Evolutionary conservation across 1,140 invertebrate species (phyloP), one percentile per base, ranked within the genome.

Genomic region (Callitettix versicolor): DNA sequence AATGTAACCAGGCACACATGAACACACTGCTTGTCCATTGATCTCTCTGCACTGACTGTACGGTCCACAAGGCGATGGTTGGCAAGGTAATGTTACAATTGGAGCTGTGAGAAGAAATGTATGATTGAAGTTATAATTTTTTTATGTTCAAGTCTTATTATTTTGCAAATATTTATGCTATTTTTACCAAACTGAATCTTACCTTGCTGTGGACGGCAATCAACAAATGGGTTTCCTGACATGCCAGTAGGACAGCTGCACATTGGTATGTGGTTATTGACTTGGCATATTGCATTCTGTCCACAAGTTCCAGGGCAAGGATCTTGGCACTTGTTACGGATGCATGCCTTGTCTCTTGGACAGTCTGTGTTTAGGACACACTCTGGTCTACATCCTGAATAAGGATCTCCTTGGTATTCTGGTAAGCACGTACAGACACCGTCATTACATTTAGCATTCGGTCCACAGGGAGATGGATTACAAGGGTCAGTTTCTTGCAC

Each of bases 281-380:
- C 80, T 21, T 75, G 71, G 64, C 85, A 88, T 49, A 76, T 64
- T 20, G 85, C 82, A 63, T 79, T 79, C 54, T 78, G 73, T 0
- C 84, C 85, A 69, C 86, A 88, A 21, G 78, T 78, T 55, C 79
- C 81, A 15, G 73, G 73, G 64, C 86, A 90, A 22, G 86, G 86
- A 68, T 90, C 83, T 34, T 74, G 68, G 65, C 86, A 89, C 73
- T 82, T 84, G 60, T 80, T 79, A 56, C 77, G 76, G 15, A 86
- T 77, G 62, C 88, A 91, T 1, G 85, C 78, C 63, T 71, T 74
- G 50, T 80, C 75, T 40, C 75, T 72, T 2, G 78, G 67, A 69
- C 81, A 84, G 65, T 83, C n/a, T n/a, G n/a, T n/a, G n/a, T n/a
- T n/a, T n/a, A n/a, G n/a, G n/a, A n/a, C n/a, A n/a, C n/a, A n/a